Base-by-base conservation (phyloP, 2,888 invertebrate species). In the Anagyrus pseudococci region DNA sequence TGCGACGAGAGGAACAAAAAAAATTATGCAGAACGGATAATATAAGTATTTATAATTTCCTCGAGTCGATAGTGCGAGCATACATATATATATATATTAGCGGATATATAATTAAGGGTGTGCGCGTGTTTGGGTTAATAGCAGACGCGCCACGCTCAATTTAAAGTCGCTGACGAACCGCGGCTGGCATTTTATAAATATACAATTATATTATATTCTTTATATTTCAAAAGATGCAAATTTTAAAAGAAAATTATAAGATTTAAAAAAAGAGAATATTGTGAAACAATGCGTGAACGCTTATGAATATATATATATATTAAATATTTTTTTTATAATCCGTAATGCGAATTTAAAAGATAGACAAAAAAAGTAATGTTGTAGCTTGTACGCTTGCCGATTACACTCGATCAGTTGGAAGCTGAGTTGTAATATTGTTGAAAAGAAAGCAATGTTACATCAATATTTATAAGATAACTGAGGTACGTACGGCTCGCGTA, bases 281-380 rank as follows among this genome's bases (percentile, higher is more conserved):
- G 53, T 49, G 46, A 62, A 58, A 59, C 43, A 62, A 33, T 55
- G 59, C 54, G 62, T 49, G 59, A 54, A 59, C 49, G 59, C 56
- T 59, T 62, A 58, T n/a, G n/a, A n/a, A n/a, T n/a, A n/a, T 44
- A 60, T 47, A 8, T 13, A 19, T 43, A 43, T 19, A 43, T 8
- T 23, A 46, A 60, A 58, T 65, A 66, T 57, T 53, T 60, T 57
- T 60, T 66, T 53, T 66, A 66, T 62, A 41, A 59, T 13, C 58
- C 25, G 23, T 19, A 26, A 54, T 40, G 57, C 10, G 10, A 40
- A 64, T 29, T 37, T 64, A 50, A 49, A 6, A 19, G 46, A 29
- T 50, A 55, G 53, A 23, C n/a, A 55, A 41, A 20, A 23, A 41
- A 50, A 55, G 22, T 56, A 59, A 55, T 41, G 29, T 55, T 37